Evolutionary conservation across 2,113 vertebrate species (phyloP).

Genomic region (Spea bombifrons): DNA sequence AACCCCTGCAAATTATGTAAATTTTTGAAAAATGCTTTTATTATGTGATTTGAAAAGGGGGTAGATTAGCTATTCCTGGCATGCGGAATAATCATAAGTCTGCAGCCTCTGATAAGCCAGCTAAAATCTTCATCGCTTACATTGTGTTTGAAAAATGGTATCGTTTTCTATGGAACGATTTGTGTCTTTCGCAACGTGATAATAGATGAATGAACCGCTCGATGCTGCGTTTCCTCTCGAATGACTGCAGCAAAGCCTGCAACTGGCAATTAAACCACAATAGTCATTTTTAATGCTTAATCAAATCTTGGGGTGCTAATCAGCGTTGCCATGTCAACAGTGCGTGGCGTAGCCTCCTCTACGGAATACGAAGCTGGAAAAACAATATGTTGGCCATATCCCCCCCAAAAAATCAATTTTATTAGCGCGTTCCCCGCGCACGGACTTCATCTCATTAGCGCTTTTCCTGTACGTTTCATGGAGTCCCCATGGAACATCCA

Average conservation of each 20-base stretch:
- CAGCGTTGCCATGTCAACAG: slow-evolving; percentile 45
- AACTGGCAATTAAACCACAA: slow-evolving; percentile 45
- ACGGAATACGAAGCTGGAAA: not conserved
- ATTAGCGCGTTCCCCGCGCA: slow-evolving; percentile 33
- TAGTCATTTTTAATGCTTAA: slow-evolving; percentile 37
- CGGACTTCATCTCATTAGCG: slow-evolving; percentile 28
- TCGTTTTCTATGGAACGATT: slow-evolving; percentile 33
- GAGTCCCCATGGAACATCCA: slow-evolving; percentile 3
- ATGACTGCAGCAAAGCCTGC: slow-evolving; percentile 18
- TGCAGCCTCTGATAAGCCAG: not conserved
- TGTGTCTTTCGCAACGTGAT: slow-evolving; percentile 31
- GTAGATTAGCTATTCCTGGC: not conserved
- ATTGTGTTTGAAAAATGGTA: slow-evolving; percentile 39
- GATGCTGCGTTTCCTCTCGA: slow-evolving; percentile 5
- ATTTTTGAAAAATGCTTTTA: not conserved
- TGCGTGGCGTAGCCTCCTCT: not conserved
- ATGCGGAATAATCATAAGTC: not conserved
- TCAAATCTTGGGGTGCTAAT: slow-evolving; percentile 51
- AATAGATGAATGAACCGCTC: slow-evolving; percentile 26
- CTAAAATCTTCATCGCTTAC: slow-evolving; percentile 16
- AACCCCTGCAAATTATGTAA: too few species aligned
- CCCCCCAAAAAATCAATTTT: slow-evolving; percentile 10
- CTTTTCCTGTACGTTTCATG: slow-evolving; percentile 18
- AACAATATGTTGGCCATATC: not conserved
- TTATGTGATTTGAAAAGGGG: too few species aligned